Conservation (phyloP, 1,140 invertebrate species). For the Delia radicum region DNA sequence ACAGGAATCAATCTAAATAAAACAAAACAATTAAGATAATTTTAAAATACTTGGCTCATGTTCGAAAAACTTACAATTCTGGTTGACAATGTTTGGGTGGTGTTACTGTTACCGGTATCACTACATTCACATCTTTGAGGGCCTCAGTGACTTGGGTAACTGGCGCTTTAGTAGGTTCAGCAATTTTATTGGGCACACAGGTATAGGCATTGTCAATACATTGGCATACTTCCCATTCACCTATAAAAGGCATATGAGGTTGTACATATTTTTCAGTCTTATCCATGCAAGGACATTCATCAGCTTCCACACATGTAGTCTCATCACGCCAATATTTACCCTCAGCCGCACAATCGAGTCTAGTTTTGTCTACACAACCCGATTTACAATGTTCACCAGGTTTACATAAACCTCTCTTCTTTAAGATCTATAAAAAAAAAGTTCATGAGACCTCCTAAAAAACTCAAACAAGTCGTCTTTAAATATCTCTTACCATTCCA, state of each 20-base stretch:
- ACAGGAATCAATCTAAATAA: conserved; percentile 58
- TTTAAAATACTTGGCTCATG: neutral
- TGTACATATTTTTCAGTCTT: conserved; percentile 62
- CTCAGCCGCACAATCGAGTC: conserved; percentile 35
- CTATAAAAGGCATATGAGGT: conserved; percentile 45
- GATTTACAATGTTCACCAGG: conserved; percentile 44
- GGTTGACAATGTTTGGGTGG: conserved; percentile 59
- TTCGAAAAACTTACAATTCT: conserved; percentile 46
- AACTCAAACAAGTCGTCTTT: neutral
- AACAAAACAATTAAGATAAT: neutral
- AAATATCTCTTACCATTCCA: conserved; percentile 35
- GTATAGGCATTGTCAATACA: conserved; percentile 72
- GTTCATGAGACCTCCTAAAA: neutral
- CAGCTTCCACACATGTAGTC: conserved; percentile 66
- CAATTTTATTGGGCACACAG: conserved; percentile 61
- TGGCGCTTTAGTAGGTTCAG: conserved; percentile 6
- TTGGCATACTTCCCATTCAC: conserved; percentile 64
- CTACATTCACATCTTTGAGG: conserved; percentile 16
- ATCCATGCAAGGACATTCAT: conserved; percentile 71
- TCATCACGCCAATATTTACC: conserved; percentile 65
- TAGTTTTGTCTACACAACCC: conserved; percentile 54
- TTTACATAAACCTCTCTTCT: conserved; percentile 44
- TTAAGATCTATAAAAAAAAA: conserved; percentile 31
- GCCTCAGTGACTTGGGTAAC: neutral
- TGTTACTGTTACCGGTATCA: conserved; percentile 57